Evolutionary conservation across 2,888 invertebrate genomes (phyloP).

Genomic region (Diogma glabrata): DNA sequence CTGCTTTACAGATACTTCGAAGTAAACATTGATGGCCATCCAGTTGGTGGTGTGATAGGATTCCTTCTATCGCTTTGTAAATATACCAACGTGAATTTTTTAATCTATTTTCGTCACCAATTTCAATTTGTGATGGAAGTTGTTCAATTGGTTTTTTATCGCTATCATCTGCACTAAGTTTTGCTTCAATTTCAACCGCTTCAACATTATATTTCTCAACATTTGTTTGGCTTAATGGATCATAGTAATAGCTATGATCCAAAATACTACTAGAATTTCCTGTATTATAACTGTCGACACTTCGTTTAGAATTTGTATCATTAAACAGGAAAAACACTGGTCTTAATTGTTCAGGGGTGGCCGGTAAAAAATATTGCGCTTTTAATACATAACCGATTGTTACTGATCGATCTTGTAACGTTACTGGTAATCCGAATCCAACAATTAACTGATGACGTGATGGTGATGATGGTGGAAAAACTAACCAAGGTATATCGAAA

Average conservation of each 20-base stretch:
- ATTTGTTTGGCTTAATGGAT: neutral
- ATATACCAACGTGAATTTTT: neutral
- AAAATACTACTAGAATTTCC: neutral
- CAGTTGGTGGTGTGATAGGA: neutral
- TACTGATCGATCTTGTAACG: slow-evolving; percentile 30
- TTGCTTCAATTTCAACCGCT: slow-evolving; percentile 3
- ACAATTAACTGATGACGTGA: slow-evolving; percentile 29
- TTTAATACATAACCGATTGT: slow-evolving; percentile 33
- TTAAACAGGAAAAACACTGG: slow-evolving; percentile 16
- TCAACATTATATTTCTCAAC: neutral
- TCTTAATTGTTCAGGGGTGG: slow-evolving; percentile 13
- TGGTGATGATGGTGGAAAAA: slow-evolving; percentile 32
- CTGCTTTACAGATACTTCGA: slow-evolving; percentile 64
- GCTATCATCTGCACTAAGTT: neutral
- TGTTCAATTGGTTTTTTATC: neutral
- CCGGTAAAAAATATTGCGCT: slow-evolving; percentile 29
- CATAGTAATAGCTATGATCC: neutral
- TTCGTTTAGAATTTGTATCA: neutral
- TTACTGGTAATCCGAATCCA: slow-evolving; percentile 31
- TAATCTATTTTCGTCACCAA: neutral
- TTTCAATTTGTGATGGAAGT: neutral
- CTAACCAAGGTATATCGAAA: slow-evolving; percentile 23
- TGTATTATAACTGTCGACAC: neutral
- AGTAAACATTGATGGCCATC: slow-evolving; percentile 56
- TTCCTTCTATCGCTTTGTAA: neutral